These are phyloP conservation scores for Serranus cabrilla DNA, from an alignment of 2,797 vertebrate species.

Conservation along the genomic window DNA sequence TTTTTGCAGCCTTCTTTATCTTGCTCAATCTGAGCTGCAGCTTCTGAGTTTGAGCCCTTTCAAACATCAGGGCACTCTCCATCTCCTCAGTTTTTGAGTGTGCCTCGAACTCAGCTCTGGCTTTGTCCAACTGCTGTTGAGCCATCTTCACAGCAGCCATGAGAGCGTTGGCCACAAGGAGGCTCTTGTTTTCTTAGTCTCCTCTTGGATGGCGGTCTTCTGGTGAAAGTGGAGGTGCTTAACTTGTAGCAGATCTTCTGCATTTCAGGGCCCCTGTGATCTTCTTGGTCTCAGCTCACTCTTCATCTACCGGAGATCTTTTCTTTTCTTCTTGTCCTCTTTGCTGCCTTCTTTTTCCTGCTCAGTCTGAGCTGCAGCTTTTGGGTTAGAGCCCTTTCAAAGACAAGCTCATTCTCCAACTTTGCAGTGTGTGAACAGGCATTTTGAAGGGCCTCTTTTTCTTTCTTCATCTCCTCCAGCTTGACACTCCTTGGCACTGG, in stretches of 20 bases:
- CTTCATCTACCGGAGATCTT: background rate
- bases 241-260: background rate
- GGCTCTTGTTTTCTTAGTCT: too few relatives aligned
- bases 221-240: background rate
- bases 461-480: background rate
- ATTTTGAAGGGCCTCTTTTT: background rate
- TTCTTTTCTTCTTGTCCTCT: too few relatives aligned
- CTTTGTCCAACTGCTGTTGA: too few relatives aligned
- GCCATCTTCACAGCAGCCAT: too few relatives aligned
- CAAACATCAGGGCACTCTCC: background rate
- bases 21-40: background rate
- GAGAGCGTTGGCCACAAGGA: too few relatives aligned
- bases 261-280: background rate
- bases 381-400: background rate
- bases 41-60: background rate
- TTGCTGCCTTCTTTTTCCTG: background rate
- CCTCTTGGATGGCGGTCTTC: background rate
- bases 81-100: too few relatives aligned
- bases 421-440: too few relatives aligned
- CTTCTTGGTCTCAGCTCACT: background rate
- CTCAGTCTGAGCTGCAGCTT: background rate
- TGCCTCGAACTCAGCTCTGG: too few relatives aligned
- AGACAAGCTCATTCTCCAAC: background rate
- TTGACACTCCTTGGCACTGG: too few relatives aligned
- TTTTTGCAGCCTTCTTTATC: background rate